Conservation (phyloP, 37 sponge, comb jelly and placozoan genomes). For the Diacarnus erythraeanus region DNA sequence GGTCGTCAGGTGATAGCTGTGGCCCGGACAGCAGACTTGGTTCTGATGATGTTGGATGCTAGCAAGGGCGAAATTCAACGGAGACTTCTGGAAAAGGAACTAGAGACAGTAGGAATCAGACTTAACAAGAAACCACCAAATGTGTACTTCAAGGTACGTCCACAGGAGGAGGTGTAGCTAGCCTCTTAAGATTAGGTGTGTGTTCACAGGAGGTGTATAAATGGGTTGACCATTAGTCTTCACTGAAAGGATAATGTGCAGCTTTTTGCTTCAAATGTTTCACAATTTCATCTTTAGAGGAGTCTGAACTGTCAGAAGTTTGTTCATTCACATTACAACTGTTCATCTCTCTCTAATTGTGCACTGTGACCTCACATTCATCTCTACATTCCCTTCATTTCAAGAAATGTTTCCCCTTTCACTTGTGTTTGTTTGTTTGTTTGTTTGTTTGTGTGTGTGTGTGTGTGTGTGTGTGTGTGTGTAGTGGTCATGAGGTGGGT, state of each 20-base stretch:
- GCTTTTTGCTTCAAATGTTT: too few species aligned
- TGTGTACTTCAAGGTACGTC: slow-evolving; percentile 93
- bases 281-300: too few species aligned
- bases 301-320: background rate
- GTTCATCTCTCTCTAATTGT: too few species aligned
- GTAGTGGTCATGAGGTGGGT: background rate
- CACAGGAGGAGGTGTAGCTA: too few species aligned
- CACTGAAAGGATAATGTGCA: too few species aligned
- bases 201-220: too few species aligned
- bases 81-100: slow-evolving; percentile 83
- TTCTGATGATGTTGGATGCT: slow-evolving; percentile 99
- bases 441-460: background rate
- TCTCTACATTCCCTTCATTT: too few species aligned
- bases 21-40: slow-evolving; percentile 95
- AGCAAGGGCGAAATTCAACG: slow-evolving; percentile 60
- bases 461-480: background rate
- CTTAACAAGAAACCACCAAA: slow-evolving; percentile 93
- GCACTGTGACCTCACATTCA: too few species aligned
- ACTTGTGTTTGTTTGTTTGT: too few species aligned
- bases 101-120: slow-evolving; percentile 93
- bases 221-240: too few species aligned
- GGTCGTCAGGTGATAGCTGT: slow-evolving; percentile 99
- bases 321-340: background rate
- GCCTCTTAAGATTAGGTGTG: too few species aligned
- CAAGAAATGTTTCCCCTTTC: too few species aligned